Evolutionary conservation across 2,888 invertebrate genomes (phyloP).

Genomic region (Dermolepida albohirtum): DNA sequence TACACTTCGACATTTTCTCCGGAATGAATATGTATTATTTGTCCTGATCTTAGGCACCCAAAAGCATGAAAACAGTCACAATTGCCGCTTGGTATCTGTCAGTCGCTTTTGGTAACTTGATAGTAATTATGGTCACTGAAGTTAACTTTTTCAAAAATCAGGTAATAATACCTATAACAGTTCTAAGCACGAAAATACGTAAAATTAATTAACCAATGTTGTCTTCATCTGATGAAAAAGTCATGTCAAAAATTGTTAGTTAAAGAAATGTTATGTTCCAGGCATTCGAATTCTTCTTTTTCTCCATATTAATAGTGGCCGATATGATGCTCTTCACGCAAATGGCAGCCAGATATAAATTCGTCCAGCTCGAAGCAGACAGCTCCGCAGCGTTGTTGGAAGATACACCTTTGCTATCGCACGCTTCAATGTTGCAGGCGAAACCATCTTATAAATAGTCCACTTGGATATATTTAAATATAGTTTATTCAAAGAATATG

Average conservation of each 20-base stretch:
- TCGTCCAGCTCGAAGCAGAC: constrained; percentile 62
- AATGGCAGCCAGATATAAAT: constrained; percentile 68
- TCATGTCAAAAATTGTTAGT: too few relatives aligned
- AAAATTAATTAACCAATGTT: too few relatives aligned
- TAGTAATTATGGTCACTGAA: constrained; percentile 81
- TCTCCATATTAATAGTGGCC: constrained; percentile 74
- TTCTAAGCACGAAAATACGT: too few relatives aligned
- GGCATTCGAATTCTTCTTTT: constrained; percentile 81
- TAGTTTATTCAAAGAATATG: background rate
- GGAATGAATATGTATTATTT: too few relatives aligned
- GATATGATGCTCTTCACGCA: constrained; percentile 75
- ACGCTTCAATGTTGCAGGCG: constrained; percentile 29
- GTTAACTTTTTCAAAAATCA: constrained; percentile 73
- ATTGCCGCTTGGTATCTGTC: constrained; percentile 88
- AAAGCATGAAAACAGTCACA: constrained; percentile 85
- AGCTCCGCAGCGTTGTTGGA: constrained; percentile 55
- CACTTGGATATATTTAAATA: background rate
- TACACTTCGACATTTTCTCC: constrained; percentile 51
- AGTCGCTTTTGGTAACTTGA: constrained; percentile 82
- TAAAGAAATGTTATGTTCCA: constrained; percentile 57
- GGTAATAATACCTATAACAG: constrained; percentile 64
- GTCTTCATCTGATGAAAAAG: too few relatives aligned
- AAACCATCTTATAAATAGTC: constrained; percentile 24
- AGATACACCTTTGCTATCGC: constrained; percentile 40
- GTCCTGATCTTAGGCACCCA: constrained; percentile 73